Evolutionary conservation across 2,888 invertebrate species (phyloP).

Genomic region (Morpho achilles): DNA sequence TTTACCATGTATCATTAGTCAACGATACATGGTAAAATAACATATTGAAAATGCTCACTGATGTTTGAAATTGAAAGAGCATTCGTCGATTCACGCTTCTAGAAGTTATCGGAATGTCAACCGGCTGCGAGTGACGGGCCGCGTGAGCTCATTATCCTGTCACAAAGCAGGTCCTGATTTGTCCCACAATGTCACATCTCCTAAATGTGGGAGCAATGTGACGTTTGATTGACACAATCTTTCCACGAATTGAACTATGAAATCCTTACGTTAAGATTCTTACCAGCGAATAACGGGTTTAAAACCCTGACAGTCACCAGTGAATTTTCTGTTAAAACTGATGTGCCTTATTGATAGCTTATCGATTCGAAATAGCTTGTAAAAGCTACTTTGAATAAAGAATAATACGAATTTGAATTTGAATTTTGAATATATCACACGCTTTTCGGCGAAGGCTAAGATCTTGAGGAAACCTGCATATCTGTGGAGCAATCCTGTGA

Average conservation of each 20-base stretch:
- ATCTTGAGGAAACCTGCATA: no score
- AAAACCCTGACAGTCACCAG: no score
- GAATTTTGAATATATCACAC: no score
- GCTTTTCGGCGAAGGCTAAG: no score
- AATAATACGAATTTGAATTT: no score
- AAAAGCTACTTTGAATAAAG: no score
- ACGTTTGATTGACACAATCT: constrained; percentile 15
- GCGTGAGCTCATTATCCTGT: constrained; percentile 62
- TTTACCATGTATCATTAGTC: not conserved
- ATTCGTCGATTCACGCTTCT: constrained; percentile 60
- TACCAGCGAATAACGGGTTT: no score
- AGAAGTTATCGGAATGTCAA: constrained; percentile 67
- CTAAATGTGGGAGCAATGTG: constrained; percentile 19
- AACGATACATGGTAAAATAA: constrained; percentile 43
- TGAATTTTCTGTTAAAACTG: no score
- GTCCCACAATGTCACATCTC: constrained; percentile 17
- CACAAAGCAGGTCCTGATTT: constrained; percentile 37
- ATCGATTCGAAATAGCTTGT: no score
- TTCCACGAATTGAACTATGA: not conserved
- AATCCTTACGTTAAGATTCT: no score
- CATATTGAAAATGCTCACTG: constrained; percentile 62
- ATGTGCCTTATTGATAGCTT: no score
- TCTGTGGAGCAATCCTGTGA: no score
- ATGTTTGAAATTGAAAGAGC: constrained; percentile 72
- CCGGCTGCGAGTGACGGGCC: constrained; percentile 44